Evolutionary conservation across 2,113 vertebrate species (phyloP).

Genomic region (Manacus vitellinus): DNA sequence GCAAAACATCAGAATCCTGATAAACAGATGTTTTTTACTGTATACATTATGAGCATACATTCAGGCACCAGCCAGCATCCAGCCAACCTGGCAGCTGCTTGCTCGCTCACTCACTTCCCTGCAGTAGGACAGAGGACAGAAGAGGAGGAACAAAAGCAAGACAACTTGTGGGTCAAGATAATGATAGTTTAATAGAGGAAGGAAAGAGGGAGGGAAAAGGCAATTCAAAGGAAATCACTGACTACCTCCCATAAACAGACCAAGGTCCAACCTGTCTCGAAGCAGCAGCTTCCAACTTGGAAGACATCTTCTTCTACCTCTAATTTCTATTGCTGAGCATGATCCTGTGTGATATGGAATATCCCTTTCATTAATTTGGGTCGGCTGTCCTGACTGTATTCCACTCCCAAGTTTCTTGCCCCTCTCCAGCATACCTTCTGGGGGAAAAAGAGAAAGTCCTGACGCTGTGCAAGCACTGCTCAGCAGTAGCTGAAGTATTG

Average conservation of each 20-base stretch:
- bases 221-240: background rate
- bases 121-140: background rate
- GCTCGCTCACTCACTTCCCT: background rate
- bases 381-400: background rate
- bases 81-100: background rate
- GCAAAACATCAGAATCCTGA: background rate
- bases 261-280: background rate
- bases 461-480: background rate
- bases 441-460: background rate
- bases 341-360: background rate
- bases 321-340: background rate
- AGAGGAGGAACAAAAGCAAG: background rate
- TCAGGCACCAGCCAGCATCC: background rate
- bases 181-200: background rate
- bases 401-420: background rate
- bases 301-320: background rate
- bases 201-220: background rate
- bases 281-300: background rate
- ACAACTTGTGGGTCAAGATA: background rate
- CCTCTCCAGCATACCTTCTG: background rate
- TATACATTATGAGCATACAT: background rate
- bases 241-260: background rate
- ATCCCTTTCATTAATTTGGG: background rate
- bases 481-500: background rate
- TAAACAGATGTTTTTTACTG: background rate